Base-by-base conservation (phyloP, 2,797 vertebrate species). In the Odontamblyopus rebecca region DNA sequence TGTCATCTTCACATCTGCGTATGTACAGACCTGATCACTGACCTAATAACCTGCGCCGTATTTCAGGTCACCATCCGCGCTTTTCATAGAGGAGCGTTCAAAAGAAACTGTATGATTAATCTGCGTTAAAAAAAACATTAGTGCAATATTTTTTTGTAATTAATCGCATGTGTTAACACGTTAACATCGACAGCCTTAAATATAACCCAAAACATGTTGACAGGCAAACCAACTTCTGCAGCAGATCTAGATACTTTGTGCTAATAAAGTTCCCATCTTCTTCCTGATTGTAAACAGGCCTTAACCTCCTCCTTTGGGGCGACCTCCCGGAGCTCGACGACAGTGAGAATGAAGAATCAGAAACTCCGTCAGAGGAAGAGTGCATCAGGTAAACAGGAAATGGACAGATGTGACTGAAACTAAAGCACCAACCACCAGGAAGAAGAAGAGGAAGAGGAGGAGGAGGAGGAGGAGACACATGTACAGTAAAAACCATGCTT, bases 291-390 rank as follows among this genome's bases (percentile, higher is more conserved):
- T 26, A 9, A n/a, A 26, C 54, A 99, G 98, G 98, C 86, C 93
- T 95, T 81, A 96, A 98, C 76, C 89, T 96, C 12, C 90, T 99
- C 76, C 94, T 98, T 53, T 99, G 97, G 98, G 96, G 96, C 71
- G 96, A 98, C 78, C 94, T 99, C 76, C 95, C 97, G 16, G 97
- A 98, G 72, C 83, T 95, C 86, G 97, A 98, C 76, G 96, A 96
- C 64, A 94, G 89, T 64, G 89, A 95, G 53, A 95, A 95, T 1
- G 96, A 96, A 88, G 96, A 95, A 57, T 64, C 72, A 0, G 93
- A 92, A 85, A 93, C 90, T 82, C 86, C 89, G 67, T 96, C 94
- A 74, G 95, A 95, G 75, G 97, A 98, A 81, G 96, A 98, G 64
- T 97, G 80, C 78, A 95, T 98, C 89, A 95, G 97, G 95, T 99